Evolutionary conservation across 2,888 invertebrate genomes (phyloP).

Genomic region (Onchidella celtica): DNA sequence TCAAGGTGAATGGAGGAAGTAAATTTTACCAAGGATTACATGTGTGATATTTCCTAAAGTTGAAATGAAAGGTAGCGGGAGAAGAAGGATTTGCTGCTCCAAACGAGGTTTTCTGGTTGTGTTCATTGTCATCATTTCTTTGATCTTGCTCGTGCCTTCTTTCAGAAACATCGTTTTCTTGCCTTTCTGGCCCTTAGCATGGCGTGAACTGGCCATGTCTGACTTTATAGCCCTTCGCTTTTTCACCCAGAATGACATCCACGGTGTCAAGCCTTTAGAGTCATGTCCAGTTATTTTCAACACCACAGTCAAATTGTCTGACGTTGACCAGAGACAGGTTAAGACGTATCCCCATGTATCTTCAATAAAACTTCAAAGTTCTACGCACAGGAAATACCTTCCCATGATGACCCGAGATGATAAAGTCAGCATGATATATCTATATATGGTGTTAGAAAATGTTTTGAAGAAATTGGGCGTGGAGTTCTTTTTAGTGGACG

Average conservation of each 20-base stretch:
- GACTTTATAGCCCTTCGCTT: constrained; percentile 10
- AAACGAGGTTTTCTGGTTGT: no score
- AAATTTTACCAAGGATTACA: no score
- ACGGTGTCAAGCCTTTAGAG: constrained; percentile 2
- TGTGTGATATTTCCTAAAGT: no score
- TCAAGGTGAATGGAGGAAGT: no score
- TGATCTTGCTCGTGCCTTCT: background rate
- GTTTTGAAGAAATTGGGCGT: constrained; percentile 24
- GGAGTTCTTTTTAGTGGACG: constrained; percentile 40
- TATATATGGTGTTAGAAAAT: constrained; percentile 23
- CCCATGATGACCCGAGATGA: constrained; percentile 42
- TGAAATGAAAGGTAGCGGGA: no score
- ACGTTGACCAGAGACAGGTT: background rate
- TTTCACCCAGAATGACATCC: constrained; percentile 22
- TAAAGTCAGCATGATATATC: constrained; percentile 29
- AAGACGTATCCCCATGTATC: background rate
- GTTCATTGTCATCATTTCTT: no score
- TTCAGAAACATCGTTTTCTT: constrained; percentile 12
- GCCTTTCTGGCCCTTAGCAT: constrained; percentile 34
- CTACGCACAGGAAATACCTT: constrained; percentile 27
- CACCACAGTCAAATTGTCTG: background rate
- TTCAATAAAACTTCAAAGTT: background rate
- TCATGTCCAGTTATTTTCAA: background rate
- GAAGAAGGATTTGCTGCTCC: no score
- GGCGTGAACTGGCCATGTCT: constrained; percentile 21